Percentiles rank a stretch among this genome's conserved stretches.
These are phyloP conservation scores for Suncus etruscus DNA, from an alignment of 2,113 vertebrate genomes.

Conservation along the genomic window DNA sequence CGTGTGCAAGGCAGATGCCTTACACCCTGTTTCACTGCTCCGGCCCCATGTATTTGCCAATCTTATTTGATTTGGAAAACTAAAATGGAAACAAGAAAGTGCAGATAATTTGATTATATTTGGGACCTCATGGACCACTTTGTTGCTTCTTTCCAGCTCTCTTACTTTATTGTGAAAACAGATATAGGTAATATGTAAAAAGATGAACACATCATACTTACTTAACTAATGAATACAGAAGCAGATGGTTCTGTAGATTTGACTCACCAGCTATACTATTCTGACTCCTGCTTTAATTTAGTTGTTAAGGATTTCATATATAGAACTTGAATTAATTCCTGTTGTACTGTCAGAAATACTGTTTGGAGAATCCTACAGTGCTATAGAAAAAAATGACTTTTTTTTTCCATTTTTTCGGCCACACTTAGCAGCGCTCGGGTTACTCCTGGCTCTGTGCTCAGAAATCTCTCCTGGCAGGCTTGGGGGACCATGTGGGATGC, in stretches of 20 bases:
- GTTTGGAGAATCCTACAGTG: neutral
- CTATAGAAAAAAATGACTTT: conserved; percentile 16
- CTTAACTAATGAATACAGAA: neutral
- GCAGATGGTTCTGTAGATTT: neutral
- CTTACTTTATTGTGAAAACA: neutral
- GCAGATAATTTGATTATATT: neutral
- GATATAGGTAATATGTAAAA: neutral
- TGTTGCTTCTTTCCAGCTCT: neutral
- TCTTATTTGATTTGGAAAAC: neutral
- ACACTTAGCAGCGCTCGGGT: too few species aligned
- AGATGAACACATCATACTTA: neutral
- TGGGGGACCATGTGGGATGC: too few species aligned
- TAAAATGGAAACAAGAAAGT: neutral
- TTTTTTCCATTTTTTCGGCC: too few species aligned
- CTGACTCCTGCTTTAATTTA: neutral
- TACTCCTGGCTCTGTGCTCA: too few species aligned
- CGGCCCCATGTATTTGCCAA: neutral
- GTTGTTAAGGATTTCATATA: conserved; percentile 25
- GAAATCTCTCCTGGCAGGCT: too few species aligned
- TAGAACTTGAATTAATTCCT: conserved; percentile 32
- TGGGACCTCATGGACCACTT: neutral
- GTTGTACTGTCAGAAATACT: neutral
- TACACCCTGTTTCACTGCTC: too few species aligned
- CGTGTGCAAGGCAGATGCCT: too few species aligned
- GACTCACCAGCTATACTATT: neutral